Evolutionary conservation across 92 coral and sea anemone genomes (phyloP).

Genomic region (Actinostola sp.): DNA sequence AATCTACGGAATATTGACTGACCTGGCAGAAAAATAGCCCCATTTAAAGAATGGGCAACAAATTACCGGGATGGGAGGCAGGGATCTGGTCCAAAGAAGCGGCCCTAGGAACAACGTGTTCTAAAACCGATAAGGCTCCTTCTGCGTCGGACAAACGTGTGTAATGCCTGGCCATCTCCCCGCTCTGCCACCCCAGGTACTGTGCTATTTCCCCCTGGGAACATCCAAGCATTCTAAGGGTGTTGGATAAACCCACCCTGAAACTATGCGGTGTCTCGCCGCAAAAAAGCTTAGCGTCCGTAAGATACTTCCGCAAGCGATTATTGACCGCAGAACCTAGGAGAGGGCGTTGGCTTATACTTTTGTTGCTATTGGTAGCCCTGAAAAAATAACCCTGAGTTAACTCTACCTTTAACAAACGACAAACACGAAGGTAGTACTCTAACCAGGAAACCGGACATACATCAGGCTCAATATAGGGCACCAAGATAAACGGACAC

Average conservation of each 20-base stretch:
- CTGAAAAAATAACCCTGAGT: slow-evolving; percentile 18
- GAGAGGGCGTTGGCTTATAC: slow-evolving; percentile 32
- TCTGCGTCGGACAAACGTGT: slow-evolving; percentile 10
- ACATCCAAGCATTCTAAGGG: slow-evolving; percentile 17
- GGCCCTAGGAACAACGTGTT: too few species aligned
- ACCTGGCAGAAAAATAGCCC: too few species aligned
- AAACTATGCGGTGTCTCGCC: slow-evolving; percentile 44
- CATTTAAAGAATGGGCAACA: too few species aligned
- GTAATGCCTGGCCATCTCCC: slow-evolving; percentile 9
- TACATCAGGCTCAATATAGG: slow-evolving; percentile 23
- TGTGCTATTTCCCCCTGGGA: slow-evolving; percentile 30
- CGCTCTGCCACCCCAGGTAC: slow-evolving; percentile 25
- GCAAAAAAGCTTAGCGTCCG: neutral
- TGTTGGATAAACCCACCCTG: slow-evolving; percentile 38
- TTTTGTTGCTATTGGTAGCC: slow-evolving; percentile 19
- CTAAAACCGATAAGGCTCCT: too few species aligned
- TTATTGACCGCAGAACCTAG: slow-evolving; percentile 22
- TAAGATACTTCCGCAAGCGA: neutral
- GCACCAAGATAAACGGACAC: slow-evolving; percentile 15
- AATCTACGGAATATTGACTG: too few species aligned
- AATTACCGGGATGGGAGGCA: too few species aligned
- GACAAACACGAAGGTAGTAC: slow-evolving; percentile 20
- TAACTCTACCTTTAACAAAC: slow-evolving; percentile 5
- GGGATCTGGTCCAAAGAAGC: too few species aligned
- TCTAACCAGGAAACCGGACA: slow-evolving; percentile 40